Conservation (phyloP, 2,113 vertebrate species). For the Reinhardtius hippoglossoides region DNA sequence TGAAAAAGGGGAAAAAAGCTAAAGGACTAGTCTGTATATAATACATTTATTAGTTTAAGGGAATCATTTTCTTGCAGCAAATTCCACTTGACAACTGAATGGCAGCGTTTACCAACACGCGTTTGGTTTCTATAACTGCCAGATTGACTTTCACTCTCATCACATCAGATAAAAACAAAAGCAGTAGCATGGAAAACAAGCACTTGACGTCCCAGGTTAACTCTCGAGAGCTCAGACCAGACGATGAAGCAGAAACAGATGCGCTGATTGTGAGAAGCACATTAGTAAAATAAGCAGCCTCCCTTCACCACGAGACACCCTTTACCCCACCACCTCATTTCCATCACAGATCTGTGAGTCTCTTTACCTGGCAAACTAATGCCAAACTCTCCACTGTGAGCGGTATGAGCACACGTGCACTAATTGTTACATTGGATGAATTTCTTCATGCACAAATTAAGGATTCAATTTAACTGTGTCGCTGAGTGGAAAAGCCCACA, state of each 20-base stretch:
- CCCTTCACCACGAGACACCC: constrained; percentile 1
- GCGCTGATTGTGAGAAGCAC: constrained; percentile 30
- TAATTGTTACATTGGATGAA: constrained; percentile 14
- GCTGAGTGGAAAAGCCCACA: not conserved
- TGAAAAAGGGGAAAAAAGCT: not conserved
- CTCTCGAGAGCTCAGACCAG: not conserved
- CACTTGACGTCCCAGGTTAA: not conserved
- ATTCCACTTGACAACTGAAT: not conserved
- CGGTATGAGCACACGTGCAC: constrained; percentile 40
- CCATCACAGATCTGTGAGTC: not conserved
- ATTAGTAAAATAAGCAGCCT: constrained; percentile 27
- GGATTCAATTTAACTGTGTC: not conserved
- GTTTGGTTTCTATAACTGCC: not conserved
- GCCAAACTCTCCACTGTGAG: constrained; percentile 27
- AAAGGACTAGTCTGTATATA: not conserved
- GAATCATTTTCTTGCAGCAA: not conserved
- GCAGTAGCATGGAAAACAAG: not conserved
- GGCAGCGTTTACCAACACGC: not conserved
- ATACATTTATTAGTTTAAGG: not conserved
- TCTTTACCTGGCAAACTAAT: constrained; percentile 18
- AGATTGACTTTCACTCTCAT: not conserved
- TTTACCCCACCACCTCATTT: not conserved
- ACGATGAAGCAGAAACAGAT: constrained; percentile 17
- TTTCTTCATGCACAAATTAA: constrained; percentile 32
- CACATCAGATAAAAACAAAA: constrained; percentile 1